A percentile compares a stretch with the other conserved stretches of the same genome.
phyloP scores from a whole-genome alignment of 2,888 invertebrate species.

The Pseudanteris insignis region DNA sequence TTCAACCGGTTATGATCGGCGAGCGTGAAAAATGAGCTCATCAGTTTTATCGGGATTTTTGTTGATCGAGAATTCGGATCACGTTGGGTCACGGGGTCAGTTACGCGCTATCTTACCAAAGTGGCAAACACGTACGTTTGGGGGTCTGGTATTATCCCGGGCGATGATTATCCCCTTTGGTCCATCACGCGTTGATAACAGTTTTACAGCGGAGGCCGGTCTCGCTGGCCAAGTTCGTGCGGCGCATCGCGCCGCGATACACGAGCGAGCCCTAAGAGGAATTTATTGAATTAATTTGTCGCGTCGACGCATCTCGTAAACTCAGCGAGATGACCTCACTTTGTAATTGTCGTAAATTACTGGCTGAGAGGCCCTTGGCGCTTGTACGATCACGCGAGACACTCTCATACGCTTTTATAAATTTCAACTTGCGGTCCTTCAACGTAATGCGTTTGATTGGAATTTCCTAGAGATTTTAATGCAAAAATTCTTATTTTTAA shows the following conservation, averaged over 20 bases:
- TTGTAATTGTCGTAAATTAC: slow-evolving; percentile 62
- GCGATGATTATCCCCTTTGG: slow-evolving; percentile 20
- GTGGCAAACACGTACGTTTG: slow-evolving; percentile 24
- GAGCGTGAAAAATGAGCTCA: no score
- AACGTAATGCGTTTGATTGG: no score
- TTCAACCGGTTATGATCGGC: no score
- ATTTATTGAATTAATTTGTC: slow-evolving; percentile 67
- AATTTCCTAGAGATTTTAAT: no score
- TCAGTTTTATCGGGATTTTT: not conserved
- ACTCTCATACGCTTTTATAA: no score
- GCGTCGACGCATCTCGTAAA: slow-evolving; percentile 65
- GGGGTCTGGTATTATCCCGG: slow-evolving; percentile 14
- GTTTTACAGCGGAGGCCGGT: slow-evolving; percentile 34
- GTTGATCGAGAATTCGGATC: slow-evolving; percentile 3
- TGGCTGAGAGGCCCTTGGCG: slow-evolving; percentile 42
- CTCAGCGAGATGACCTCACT: slow-evolving; percentile 65
- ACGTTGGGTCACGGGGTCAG: slow-evolving; percentile 18
- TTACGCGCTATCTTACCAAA: slow-evolving; percentile 9
- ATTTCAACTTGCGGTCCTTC: no score
- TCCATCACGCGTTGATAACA: slow-evolving; percentile 31
- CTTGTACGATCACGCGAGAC: slow-evolving; percentile 9
- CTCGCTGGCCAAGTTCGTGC: slow-evolving; percentile 22
- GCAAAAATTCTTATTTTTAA: no score
- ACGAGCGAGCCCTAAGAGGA: slow-evolving; percentile 53
- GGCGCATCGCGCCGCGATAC: slow-evolving; percentile 31